Conservation (phyloP, 1,140 invertebrate species). For the Plectrocnemia conspersa region DNA sequence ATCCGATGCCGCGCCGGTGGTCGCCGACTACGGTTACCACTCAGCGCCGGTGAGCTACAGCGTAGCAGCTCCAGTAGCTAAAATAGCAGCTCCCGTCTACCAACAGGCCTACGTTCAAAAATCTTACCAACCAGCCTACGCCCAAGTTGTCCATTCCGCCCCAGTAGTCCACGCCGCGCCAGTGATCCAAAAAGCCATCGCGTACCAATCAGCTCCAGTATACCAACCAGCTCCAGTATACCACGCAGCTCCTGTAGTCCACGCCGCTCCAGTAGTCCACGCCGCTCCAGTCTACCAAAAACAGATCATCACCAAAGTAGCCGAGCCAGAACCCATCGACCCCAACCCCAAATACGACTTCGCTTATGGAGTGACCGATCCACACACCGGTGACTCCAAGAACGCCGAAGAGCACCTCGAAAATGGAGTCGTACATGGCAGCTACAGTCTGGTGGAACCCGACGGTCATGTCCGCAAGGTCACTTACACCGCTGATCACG, state of each 20-base stretch:
- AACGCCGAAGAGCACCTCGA: conserved; percentile 57
- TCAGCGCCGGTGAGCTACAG: conserved; percentile 13
- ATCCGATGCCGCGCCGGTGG: conserved; percentile 18
- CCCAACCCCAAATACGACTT: conserved; percentile 68
- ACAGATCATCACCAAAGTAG: conserved; percentile 38
- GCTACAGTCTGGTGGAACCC: conserved; percentile 60
- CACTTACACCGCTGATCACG: conserved; percentile 52
- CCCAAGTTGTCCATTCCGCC: conserved; percentile 10
- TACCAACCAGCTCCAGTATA: conserved; percentile 33
- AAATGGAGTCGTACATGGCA: conserved; percentile 59
- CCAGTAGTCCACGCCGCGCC: conserved; percentile 30
- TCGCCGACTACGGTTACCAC: conserved; percentile 11
- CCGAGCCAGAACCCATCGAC: conserved; percentile 57
- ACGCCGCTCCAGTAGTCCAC: conserved; percentile 38
- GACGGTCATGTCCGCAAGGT: conserved; percentile 61
- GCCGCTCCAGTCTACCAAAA: conserved; percentile 39
- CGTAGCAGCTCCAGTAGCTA: conserved; percentile 23
- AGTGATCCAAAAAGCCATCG: conserved; percentile 19
- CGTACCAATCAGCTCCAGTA: conserved; percentile 13
- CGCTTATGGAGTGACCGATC: conserved; percentile 67
- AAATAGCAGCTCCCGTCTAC: conserved; percentile 17
- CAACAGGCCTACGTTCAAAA: background rate
- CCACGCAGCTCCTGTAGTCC: conserved; percentile 37
- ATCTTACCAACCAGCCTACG: background rate
- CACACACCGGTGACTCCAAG: conserved; percentile 66